Conservation (phyloP, 1,140 invertebrate species). For the Apocrypta bakeri region DNA sequence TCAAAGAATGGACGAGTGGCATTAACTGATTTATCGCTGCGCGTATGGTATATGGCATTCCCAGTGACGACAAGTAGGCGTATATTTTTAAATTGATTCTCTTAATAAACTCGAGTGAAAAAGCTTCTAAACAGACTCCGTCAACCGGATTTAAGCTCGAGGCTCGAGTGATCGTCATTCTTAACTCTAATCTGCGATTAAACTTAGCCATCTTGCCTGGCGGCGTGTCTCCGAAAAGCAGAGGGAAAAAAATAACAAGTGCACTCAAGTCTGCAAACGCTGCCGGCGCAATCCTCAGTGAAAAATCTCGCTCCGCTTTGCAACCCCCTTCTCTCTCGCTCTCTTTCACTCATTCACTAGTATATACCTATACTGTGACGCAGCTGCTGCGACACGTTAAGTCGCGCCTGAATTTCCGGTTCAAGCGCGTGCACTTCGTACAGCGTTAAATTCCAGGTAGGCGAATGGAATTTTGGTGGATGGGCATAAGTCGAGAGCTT, state of each 20-base stretch:
- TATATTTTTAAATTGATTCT: neutral
- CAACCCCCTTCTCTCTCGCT: neutral
- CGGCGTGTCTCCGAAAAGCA: neutral
- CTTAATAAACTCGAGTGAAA: neutral
- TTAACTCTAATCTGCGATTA: slow-evolving; percentile 37
- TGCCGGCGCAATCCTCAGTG: slow-evolving; percentile 27
- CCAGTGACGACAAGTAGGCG: neutral
- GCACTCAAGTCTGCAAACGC: slow-evolving; percentile 24
- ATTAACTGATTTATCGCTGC: too few relatives aligned
- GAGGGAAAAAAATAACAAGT: slow-evolving; percentile 22
- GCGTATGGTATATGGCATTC: too few relatives aligned
- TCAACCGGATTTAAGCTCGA: neutral
- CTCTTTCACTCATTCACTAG: neutral
- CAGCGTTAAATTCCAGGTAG: neutral
- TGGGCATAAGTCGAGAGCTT: slow-evolving; percentile 26
- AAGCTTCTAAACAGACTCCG: neutral
- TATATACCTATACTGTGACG: neutral
- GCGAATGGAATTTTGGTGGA: slow-evolving; percentile 27
- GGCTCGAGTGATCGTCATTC: neutral
- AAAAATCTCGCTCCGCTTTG: slow-evolving; percentile 24
- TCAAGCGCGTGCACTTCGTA: slow-evolving; percentile 3
- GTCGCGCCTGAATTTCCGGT: slow-evolving; percentile 16
- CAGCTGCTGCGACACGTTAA: neutral
- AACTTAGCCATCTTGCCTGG: neutral
- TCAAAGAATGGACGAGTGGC: too few relatives aligned